A percentile compares a stretch with the other conserved stretches of the same genome.
Conservation (phyloP, 2,888 invertebrate species). For the Cephonodes hylas region DNA sequence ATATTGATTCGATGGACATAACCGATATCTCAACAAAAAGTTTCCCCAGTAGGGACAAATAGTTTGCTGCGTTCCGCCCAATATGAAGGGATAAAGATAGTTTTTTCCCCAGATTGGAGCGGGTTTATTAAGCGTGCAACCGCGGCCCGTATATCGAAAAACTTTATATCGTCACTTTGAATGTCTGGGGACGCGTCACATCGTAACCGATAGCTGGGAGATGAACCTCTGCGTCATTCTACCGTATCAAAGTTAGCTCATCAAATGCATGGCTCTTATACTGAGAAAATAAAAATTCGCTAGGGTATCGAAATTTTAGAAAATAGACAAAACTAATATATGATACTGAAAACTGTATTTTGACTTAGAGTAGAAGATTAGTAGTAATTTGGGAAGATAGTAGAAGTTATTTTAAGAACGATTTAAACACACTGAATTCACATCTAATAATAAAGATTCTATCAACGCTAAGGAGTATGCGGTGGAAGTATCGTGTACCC, state of each 20-base stretch:
- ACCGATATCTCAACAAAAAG: conserved; percentile 35
- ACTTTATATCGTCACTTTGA: conserved; percentile 27
- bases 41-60: conserved; percentile 38
- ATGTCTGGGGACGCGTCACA: not conserved
- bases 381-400: no score
- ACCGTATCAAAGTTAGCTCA: not conserved
- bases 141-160: conserved; percentile 34
- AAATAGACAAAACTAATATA: no score
- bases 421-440: no score
- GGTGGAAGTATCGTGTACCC: not conserved
- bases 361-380: no score
- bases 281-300: not conserved
- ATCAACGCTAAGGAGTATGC: not conserved
- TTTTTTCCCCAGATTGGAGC: conserved; percentile 35
- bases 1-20: conserved; percentile 3
- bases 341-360: no score
- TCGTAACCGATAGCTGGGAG: not conserved
- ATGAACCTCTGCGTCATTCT: not conserved
- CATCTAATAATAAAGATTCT: not conserved
- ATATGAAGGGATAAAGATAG: conserved; percentile 39
- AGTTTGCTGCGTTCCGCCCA: conserved; percentile 36
- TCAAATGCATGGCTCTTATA: not conserved
- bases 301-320: not conserved
- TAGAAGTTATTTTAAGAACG: no score
- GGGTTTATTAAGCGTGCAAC: conserved; percentile 34